A percentile compares a stretch with the other conserved stretches of the same genome.
These are phyloP conservation scores for Orbicella faveolata DNA, from an alignment of 64 coral and sea anemone species.

Conservation along the genomic window DNA sequence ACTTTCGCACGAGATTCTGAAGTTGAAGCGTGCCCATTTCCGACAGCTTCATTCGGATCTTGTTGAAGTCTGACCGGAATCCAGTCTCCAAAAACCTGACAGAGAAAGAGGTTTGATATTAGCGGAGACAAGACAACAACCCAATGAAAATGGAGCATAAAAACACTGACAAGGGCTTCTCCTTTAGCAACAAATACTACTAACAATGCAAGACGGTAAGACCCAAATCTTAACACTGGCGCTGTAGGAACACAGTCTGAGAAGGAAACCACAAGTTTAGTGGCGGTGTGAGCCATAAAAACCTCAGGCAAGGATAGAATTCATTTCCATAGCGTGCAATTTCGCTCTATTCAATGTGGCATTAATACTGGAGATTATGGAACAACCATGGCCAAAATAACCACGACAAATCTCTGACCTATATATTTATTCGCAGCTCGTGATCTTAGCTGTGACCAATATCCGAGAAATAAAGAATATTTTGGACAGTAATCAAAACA, in stretches of 20 bases:
- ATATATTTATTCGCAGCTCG: not conserved
- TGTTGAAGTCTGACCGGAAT: constrained; percentile 96
- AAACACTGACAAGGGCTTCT: no score
- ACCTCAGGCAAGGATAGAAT: not conserved
- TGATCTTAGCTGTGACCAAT: not conserved
- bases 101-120: not conserved
- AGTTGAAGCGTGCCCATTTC: constrained; percentile 92
- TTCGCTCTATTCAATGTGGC: not conserved
- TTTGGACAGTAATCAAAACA: not conserved
- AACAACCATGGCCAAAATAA: not conserved
- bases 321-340: not conserved
- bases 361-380: no score
- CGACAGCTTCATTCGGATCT: constrained; percentile 91
- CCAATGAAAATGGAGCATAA: not conserved
- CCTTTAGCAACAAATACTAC: not conserved
- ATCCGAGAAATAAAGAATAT: not conserved
- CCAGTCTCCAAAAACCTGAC: constrained; percentile 97
- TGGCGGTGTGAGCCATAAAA: not conserved
- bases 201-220: constrained; percentile 9
- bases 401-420: not conserved
- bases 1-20: constrained; percentile 82
- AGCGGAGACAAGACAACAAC: not conserved
- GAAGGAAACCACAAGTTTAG: constrained; percentile 39
- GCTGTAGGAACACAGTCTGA: not conserved
- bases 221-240: not conserved